A percentile compares a stretch with the other conserved stretches of the same genome.
Conservation (phyloP, 2,888 invertebrate genomes). For the Eupithecia inturbata region DNA sequence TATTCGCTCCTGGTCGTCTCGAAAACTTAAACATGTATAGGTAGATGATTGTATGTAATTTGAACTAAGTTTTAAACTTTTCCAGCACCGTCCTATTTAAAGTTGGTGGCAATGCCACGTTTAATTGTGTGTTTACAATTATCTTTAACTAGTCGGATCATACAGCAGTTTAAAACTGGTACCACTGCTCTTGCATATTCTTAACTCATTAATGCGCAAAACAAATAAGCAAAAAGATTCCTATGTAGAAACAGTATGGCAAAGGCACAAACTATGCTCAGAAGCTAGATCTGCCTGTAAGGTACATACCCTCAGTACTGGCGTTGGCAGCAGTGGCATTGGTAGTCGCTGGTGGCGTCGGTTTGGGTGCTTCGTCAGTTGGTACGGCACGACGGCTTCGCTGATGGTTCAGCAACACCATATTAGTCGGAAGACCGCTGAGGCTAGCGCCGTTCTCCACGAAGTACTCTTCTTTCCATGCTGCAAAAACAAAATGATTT, state of each 20-base stretch:
- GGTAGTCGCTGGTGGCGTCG: neutral
- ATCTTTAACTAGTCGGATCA: neutral
- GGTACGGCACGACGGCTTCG: conserved; percentile 33
- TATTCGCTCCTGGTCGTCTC: neutral
- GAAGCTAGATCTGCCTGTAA: neutral
- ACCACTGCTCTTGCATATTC: neutral
- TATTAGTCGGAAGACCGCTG: conserved; percentile 36
- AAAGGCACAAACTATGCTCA: neutral
- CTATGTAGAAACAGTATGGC: neutral
- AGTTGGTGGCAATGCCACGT: neutral
- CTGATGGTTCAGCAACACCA: conserved; percentile 48
- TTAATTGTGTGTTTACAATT: neutral
- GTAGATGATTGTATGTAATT: neutral
- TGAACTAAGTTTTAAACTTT: neutral
- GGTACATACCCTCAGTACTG: conserved; percentile 48
- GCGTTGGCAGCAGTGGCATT: conserved; percentile 10
- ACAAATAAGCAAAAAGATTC: neutral
- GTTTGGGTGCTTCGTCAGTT: conserved; percentile 11
- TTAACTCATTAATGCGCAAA: neutral
- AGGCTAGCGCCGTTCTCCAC: conserved; percentile 42
- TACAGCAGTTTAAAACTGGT: neutral
- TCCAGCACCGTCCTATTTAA: neutral
- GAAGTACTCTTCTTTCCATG: conserved; percentile 48
- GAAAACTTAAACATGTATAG: neutral
- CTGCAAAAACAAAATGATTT: conserved; percentile 42